phyloP scores from a whole-genome alignment of 2,888 invertebrate genomes.

The Drosophila rubida region DNA sequence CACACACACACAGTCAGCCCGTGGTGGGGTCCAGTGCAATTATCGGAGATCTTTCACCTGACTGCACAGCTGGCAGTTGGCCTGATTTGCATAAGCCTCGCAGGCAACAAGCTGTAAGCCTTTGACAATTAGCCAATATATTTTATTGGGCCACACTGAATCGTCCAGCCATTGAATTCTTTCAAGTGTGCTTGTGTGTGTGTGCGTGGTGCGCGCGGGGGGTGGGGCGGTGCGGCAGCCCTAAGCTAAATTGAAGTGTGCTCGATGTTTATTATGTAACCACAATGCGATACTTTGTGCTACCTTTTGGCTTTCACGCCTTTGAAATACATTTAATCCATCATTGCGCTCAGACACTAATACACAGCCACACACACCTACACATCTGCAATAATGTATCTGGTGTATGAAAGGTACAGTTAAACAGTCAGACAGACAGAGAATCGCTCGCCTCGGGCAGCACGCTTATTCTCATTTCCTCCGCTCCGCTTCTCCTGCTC shows the following conservation, averaged over 20 bases:
- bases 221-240: constrained; percentile 19
- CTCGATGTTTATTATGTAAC: constrained; percentile 72
- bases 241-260: constrained; percentile 74
- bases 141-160: constrained; percentile 40
- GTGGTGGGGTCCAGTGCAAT: constrained; percentile 41
- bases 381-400: constrained; percentile 17
- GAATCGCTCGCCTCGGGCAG: constrained; percentile 32
- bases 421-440: constrained; percentile 22
- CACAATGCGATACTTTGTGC: constrained; percentile 74
- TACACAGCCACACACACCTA: constrained; percentile 23
- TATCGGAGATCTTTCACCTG: constrained; percentile 72
- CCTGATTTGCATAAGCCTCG: constrained; percentile 69
- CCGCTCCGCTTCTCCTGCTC: constrained; percentile 6
- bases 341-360: constrained; percentile 58
- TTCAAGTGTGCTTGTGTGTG: constrained; percentile 25
- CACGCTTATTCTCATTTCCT: neutral
- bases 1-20: neutral
- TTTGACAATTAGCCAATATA: constrained; percentile 71
- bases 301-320: constrained; percentile 79
- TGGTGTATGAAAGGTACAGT: constrained; percentile 15
- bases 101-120: constrained; percentile 39
- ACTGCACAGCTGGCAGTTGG: constrained; percentile 55
- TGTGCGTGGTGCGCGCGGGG: constrained; percentile 8
- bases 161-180: constrained; percentile 29
- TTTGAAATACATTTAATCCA: constrained; percentile 80